A percentile compares a stretch with the other conserved stretches of the same genome.
phyloP scores from a whole-genome alignment of 2,888 invertebrate genomes.

The Cyaniris semiargus region DNA sequence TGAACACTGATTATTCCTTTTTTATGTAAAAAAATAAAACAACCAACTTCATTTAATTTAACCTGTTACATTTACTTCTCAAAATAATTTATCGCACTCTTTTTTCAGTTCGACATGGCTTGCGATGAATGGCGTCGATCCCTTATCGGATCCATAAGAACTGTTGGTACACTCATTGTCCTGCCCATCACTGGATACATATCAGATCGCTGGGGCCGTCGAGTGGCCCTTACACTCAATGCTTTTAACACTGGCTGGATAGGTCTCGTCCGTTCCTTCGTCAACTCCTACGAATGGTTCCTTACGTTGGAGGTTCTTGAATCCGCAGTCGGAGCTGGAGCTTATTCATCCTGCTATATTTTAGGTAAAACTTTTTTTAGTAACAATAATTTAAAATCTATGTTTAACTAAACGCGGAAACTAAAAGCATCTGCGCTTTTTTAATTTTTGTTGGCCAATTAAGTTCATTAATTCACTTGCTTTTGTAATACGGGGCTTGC shows the following conservation, averaged over 20 bases:
- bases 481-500: no score
- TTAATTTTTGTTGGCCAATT: no score
- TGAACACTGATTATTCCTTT: no score
- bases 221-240: slow-evolving; percentile 81
- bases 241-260: slow-evolving; percentile 83
- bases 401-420: no score
- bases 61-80: no score
- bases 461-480: no score
- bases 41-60: no score
- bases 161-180: slow-evolving; percentile 85
- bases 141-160: slow-evolving; percentile 86
- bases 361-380: slow-evolving; percentile 72
- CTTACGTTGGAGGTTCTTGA: slow-evolving; percentile 86
- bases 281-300: slow-evolving; percentile 85
- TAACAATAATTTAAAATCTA: background rate
- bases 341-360: slow-evolving; percentile 87
- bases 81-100: no score
- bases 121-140: slow-evolving; percentile 87
- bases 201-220: slow-evolving; percentile 87
- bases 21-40: no score
- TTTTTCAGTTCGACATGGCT: slow-evolving; percentile 80
- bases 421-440: no score
- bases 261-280: slow-evolving; percentile 85
- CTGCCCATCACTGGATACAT: slow-evolving; percentile 85
- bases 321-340: slow-evolving; percentile 84